Evolutionary conservation across 2,113 vertebrate species (phyloP).

Genomic region (Poecile atricapillus): DNA sequence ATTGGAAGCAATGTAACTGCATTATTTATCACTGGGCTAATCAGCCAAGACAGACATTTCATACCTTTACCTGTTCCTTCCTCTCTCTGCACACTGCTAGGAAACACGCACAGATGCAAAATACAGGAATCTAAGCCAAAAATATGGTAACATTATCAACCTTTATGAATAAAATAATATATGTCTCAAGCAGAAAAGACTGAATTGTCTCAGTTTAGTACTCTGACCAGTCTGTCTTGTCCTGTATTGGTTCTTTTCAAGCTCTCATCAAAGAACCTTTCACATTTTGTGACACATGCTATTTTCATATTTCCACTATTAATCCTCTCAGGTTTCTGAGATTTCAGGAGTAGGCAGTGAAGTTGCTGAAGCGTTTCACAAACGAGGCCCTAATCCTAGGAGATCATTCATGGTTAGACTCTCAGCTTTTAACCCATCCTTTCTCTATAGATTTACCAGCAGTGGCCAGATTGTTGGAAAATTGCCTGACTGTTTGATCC

Average conservation of each 20-base stretch:
- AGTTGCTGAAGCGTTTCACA: background rate
- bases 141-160: background rate
- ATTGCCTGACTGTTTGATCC: background rate
- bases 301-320: background rate
- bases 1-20: background rate
- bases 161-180: background rate
- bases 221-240: background rate
- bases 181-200: background rate
- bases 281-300: background rate
- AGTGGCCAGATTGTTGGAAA: background rate
- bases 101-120: background rate
- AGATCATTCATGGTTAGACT: background rate
- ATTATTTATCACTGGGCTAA: background rate
- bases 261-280: background rate
- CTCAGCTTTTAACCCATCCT: background rate
- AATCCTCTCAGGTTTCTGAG: background rate
- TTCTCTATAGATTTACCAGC: background rate
- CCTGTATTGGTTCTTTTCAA: background rate
- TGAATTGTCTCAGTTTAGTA: background rate
- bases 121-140: background rate
- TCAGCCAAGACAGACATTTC: background rate
- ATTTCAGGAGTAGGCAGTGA: background rate
- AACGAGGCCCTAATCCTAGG: background rate
- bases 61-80: background rate
- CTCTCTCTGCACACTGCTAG: background rate